A percentile compares a stretch with the other conserved stretches of the same genome.
Conservation (phyloP, 2,797 vertebrate species). For the Danionella dracula region DNA sequence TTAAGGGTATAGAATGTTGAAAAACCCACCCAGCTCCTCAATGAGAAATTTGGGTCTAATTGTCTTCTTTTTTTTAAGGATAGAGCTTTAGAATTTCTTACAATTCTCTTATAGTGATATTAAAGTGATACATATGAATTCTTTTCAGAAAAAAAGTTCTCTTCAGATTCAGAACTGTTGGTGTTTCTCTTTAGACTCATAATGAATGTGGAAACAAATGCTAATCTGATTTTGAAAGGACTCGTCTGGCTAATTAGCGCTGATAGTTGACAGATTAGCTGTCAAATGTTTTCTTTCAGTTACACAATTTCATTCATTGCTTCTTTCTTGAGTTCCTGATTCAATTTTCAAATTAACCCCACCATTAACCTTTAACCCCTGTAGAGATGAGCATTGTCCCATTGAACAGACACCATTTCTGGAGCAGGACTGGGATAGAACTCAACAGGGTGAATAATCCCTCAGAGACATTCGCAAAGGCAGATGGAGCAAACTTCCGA, state of each 20-base stretch:
- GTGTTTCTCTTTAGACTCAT: neutral
- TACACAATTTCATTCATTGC: neutral
- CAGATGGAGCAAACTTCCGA: no score
- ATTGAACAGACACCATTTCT: neutral
- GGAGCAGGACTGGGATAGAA: neutral
- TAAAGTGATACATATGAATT: no score
- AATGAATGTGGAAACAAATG: neutral
- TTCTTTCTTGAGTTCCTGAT: conserved; percentile 1
- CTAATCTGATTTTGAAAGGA: neutral
- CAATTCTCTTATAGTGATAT: no score
- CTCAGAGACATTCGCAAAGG: no score
- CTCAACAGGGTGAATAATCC: no score
- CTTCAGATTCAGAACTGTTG: neutral
- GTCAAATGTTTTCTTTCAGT: conserved; percentile 12
- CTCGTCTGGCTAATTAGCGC: neutral
- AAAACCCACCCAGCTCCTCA: no score
- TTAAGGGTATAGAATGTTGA: no score
- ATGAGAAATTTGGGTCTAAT: no score
- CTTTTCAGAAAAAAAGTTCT: no score
- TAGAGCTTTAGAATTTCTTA: no score
- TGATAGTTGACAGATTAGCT: neutral
- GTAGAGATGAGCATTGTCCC: conserved; percentile 9
- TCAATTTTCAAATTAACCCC: conserved; percentile 25
- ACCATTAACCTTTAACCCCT: conserved; percentile 24
- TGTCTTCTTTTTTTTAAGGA: no score